Evolutionary conservation across 2,113 vertebrate genomes (phyloP).

Genomic region (Brachyistius frenatus): DNA sequence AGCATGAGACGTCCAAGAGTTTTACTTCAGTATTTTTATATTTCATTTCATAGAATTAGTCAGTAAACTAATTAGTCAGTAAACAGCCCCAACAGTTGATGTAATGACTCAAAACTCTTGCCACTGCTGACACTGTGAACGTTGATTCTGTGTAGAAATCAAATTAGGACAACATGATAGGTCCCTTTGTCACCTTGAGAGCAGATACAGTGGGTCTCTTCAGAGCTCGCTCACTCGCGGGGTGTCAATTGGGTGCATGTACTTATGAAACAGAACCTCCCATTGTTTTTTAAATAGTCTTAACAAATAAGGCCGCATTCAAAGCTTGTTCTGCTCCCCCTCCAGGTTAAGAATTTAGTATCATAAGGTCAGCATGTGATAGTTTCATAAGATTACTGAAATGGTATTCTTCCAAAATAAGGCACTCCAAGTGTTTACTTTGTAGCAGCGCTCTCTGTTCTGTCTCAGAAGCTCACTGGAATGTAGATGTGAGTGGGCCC

Average conservation of each 20-base stretch:
- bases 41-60: conserved; percentile 12
- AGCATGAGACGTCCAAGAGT: conserved; percentile 7
- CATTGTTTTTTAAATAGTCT: conserved; percentile 74
- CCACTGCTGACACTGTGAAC: conserved; percentile 3
- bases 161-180: conserved; percentile 50
- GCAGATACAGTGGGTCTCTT: conserved; percentile 50
- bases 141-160: conserved; percentile 38
- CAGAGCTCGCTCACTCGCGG: conserved; percentile 42
- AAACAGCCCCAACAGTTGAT: conserved; percentile 1
- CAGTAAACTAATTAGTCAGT: too few relatives aligned
- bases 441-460: conserved; percentile 63
- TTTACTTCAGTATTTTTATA: neutral
- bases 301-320: conserved; percentile 71
- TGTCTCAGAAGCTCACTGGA: conserved; percentile 67
- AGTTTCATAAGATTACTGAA: conserved; percentile 76
- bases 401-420: conserved; percentile 70
- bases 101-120: conserved; percentile 18
- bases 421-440: conserved; percentile 72
- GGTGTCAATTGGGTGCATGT: conserved; percentile 62
- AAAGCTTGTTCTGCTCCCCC: conserved; percentile 61
- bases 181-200: conserved; percentile 54
- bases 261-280: conserved; percentile 67
- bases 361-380: conserved; percentile 83
- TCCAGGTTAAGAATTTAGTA: conserved; percentile 73
- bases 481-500: conserved; percentile 61